A percentile compares a stretch with the other conserved stretches of the same genome.
Conservation (phyloP, 1,140 invertebrate genomes). For the Drosophila sp. region DNA sequence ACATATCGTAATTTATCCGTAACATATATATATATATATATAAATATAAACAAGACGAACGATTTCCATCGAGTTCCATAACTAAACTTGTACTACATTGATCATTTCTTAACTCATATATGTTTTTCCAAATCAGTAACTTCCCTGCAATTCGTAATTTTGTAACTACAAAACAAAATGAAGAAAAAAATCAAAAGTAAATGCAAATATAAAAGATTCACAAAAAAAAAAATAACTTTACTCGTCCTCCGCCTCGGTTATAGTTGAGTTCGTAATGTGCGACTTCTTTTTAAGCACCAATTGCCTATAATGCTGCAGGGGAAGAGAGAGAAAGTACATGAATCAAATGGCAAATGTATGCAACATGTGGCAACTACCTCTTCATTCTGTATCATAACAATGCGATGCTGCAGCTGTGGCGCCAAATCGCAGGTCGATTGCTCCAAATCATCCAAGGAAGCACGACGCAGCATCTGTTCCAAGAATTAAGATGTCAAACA, state of each 20-base stretch:
- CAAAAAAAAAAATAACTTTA: constrained; percentile 58
- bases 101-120: constrained; percentile 50
- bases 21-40: constrained; percentile 12
- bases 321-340: not conserved
- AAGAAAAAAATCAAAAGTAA: constrained; percentile 53
- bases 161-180: constrained; percentile 59
- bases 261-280: constrained; percentile 77
- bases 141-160: constrained; percentile 42
- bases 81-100: constrained; percentile 51
- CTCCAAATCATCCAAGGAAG: constrained; percentile 91
- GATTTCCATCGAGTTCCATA: constrained; percentile 31
- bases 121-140: constrained; percentile 54
- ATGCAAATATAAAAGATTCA: constrained; percentile 49
- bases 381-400: constrained; percentile 89
- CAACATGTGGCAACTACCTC: constrained; percentile 85
- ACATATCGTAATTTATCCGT: constrained; percentile 33
- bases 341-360: not conserved
- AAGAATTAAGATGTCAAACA: not conserved
- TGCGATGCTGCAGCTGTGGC: constrained; percentile 90
- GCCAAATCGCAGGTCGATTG: constrained; percentile 90
- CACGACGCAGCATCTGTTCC: constrained; percentile 86
- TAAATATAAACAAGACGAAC: constrained; percentile 21
- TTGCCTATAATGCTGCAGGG: constrained; percentile 72
- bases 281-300: constrained; percentile 76
- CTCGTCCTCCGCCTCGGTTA: constrained; percentile 82